These are phyloP conservation scores for Phataginus tetradactyla DNA, from an alignment of 2,797 vertebrate species.

Conservation along the genomic window DNA sequence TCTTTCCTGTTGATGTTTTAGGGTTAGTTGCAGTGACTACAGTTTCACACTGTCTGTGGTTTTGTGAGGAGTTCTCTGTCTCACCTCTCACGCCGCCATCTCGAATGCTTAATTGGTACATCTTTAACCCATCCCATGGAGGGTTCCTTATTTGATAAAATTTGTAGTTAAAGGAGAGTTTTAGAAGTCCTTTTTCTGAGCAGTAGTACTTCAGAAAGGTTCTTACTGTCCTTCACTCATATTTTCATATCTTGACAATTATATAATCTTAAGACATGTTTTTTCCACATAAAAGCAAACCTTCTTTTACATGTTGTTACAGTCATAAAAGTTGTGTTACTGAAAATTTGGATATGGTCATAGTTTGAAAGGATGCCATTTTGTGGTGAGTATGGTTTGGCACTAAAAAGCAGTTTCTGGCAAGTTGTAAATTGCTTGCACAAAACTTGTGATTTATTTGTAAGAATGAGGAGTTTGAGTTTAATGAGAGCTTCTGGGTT, in stretches of 20 bases:
- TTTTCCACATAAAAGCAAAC: neutral
- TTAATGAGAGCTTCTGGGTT: conserved; percentile 6
- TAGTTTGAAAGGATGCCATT: conserved; percentile 18
- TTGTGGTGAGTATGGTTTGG: conserved; percentile 7
- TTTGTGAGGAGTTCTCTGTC: too few relatives aligned
- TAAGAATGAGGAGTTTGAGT: conserved; percentile 11
- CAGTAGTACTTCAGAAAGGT: neutral
- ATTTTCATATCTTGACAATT: neutral
- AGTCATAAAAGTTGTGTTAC: neutral
- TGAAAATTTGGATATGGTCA: conserved; percentile 6
- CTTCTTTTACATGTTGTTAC: neutral
- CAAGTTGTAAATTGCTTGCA: conserved; percentile 16
- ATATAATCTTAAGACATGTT: neutral
- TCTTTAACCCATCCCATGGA: too few relatives aligned
- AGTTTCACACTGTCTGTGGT: too few relatives aligned
- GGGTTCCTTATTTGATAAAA: neutral
- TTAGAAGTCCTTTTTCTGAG: neutral
- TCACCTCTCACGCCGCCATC: too few relatives aligned
- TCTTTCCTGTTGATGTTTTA: too few relatives aligned
- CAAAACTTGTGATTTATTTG: neutral
- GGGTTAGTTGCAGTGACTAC: too few relatives aligned
- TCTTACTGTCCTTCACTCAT: neutral
- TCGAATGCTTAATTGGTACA: too few relatives aligned
- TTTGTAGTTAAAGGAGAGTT: neutral
- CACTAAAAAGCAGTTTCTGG: neutral